A percentile compares a stretch with the other conserved stretches of the same genome.
phyloP scores from a whole-genome alignment of 2,888 invertebrate species.

The Oligia latruncula region DNA sequence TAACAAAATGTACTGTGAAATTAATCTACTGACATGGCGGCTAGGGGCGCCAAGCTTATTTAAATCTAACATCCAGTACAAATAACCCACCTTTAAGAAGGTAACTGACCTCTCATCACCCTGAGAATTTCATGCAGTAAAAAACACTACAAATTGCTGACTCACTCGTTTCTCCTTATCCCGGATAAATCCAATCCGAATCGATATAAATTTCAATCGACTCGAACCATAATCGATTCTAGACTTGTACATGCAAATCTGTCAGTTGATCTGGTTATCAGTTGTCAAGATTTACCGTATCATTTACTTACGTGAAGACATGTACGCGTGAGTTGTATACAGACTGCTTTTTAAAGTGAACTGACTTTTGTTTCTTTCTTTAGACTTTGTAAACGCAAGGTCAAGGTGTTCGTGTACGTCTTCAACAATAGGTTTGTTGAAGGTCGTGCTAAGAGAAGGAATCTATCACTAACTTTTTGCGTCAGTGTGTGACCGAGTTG shows the following conservation, averaged over 20 bases:
- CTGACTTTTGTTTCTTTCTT: constrained; percentile 53
- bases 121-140: not conserved
- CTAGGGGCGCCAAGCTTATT: not conserved
- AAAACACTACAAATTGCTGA: not conserved
- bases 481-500: not conserved
- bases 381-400: constrained; percentile 39
- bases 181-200: constrained; percentile 4
- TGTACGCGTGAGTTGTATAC: constrained; percentile 53
- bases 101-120: not conserved
- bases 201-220: constrained; percentile 24
- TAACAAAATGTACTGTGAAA: not conserved
- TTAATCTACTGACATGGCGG: not conserved
- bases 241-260: constrained; percentile 55
- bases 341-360: constrained; percentile 54
- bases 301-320: constrained; percentile 52
- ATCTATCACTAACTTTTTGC: not conserved
- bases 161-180: constrained; percentile 1
- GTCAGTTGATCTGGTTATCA: constrained; percentile 54
- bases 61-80: not conserved
- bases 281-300: constrained; percentile 57
- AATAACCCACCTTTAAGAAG: not conserved
- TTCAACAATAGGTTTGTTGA: not conserved
- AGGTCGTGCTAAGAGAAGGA: not conserved
- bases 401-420: constrained; percentile 36
- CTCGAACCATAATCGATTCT: constrained; percentile 48